Evolutionary conservation across 2,797 vertebrate species (phyloP), one percentile per base, ranked within the genome.

Genomic region (Percopsis omiscomaycus): DNA sequence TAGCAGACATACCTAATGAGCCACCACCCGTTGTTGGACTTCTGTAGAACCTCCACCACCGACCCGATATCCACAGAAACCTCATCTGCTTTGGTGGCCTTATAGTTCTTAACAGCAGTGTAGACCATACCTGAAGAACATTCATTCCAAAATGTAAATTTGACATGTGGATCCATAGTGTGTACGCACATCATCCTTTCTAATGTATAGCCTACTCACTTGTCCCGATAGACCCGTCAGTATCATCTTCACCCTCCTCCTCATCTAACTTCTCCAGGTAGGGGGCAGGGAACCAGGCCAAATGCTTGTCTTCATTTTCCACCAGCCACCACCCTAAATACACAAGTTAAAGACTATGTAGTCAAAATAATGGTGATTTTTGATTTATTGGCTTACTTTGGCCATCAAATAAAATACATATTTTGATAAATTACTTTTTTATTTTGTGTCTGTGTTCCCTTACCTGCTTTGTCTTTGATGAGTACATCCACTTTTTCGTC

Each of bases 301-400:
- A 78, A 49, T 79, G 86, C 69, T 94, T 96, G 47, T 91, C 88
- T 13, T 94, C 72, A 0, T 95, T 98, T 77, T 93, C 95, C 72
- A 98, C 96, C 8, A 98, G 90, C 96, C 96, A 99, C 96, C 96
- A 99, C 0, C 96, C 96, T 99, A 77, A 44, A 64, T 2, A 71
- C 15, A 62, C 62, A 64, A 15, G 37, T 5, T 22, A n/a, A 32
- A 14, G 1, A 14, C 9, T 58, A 44, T 22, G 22, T 11, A 4
- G 32, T 32, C 9, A 44, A 15, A n/a, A 15, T 13, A 37, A 56
- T 37, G 6, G 32, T 37, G 32, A 37, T 37, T 6, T 37, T 6
- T 3, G 4, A 5, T 1, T 37, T 1, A 37, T 37, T 4, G 4
- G 1, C 32, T 32, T 32, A 32, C 30, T 32, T 32, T 32, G 30